phyloP scores from a whole-genome alignment of 2,113 vertebrate species.

The Podarcis cretensis region DNA sequence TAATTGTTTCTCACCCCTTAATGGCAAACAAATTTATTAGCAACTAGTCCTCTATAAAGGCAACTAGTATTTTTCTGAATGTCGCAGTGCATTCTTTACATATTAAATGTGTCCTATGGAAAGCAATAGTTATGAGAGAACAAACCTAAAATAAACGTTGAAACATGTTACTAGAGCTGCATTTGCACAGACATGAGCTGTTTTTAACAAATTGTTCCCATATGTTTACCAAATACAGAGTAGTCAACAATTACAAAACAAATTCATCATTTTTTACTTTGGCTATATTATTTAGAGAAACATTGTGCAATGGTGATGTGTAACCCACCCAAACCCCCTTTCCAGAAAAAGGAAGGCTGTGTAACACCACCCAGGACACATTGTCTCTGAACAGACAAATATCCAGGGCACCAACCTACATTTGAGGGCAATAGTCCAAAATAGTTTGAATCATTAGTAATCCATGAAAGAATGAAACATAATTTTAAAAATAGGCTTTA shows the following conservation, averaged over 20 bases:
- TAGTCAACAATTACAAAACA: conserved; percentile 13
- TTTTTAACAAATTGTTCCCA: conserved; percentile 34
- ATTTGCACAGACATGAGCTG: conserved; percentile 38
- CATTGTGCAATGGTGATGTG: conserved; percentile 55
- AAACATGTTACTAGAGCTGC: neutral
- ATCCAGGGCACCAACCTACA: conserved; percentile 5
- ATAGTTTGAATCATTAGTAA: conserved; percentile 50
- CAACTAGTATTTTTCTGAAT: neutral
- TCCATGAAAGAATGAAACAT: conserved; percentile 16
- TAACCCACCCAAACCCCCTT: neutral
- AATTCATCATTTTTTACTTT: conserved; percentile 29
- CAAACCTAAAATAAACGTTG: conserved; percentile 25
- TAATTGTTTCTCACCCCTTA: neutral
- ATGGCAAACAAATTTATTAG: conserved; percentile 1
- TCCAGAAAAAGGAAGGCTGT: conserved; percentile 56
- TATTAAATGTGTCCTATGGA: neutral
- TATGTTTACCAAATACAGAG: conserved; percentile 54
- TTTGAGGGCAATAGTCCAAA: conserved; percentile 59
- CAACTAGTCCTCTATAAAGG: neutral
- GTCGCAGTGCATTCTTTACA: conserved; percentile 6
- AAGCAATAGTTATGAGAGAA: conserved; percentile 56
- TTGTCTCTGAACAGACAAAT: conserved; percentile 54
- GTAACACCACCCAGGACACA: conserved; percentile 46
- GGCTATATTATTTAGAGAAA: conserved; percentile 57
- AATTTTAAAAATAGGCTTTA: conserved; percentile 11